A percentile compares a stretch with the other conserved stretches of the same genome.
phyloP scores from a whole-genome alignment of 2,113 vertebrate genomes.

The Hepsetus odoe region DNA sequence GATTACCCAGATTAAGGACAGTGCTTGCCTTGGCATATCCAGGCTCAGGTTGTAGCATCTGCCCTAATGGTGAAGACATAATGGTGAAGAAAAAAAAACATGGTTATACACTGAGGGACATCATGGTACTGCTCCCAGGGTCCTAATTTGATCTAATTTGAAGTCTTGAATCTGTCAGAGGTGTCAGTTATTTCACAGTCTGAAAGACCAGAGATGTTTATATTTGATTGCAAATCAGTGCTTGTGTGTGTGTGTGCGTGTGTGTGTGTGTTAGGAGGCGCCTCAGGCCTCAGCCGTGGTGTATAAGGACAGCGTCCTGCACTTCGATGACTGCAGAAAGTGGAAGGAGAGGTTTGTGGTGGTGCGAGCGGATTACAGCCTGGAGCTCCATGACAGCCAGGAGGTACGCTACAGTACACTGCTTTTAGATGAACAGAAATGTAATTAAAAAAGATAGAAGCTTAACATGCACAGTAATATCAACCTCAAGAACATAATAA shows the following conservation, averaged over 20 bases:
- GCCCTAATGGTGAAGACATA: neutral
- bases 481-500: no score
- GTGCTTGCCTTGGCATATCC: neutral
- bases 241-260: constrained; percentile 35
- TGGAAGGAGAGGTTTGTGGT: constrained; percentile 84
- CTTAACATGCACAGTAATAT: no score
- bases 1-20: neutral
- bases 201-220: no score
- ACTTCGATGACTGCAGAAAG: constrained; percentile 85
- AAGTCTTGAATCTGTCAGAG: no score
- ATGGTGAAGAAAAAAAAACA: no score
- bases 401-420: constrained; percentile 79
- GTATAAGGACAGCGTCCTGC: constrained; percentile 77
- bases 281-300: constrained; percentile 69
- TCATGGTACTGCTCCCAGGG: no score
- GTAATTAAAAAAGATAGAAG: no score
- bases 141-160: no score
- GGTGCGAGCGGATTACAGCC: constrained; percentile 78
- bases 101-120: no score
- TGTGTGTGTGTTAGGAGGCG: constrained; percentile 65
- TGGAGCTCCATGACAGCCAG: constrained; percentile 86
- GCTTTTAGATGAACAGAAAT: no score
- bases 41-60: neutral
- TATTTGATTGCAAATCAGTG: no score
- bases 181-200: no score